phyloP scores from a whole-genome alignment of 2,113 vertebrate species.

The Pomatostomus ruficeps region DNA sequence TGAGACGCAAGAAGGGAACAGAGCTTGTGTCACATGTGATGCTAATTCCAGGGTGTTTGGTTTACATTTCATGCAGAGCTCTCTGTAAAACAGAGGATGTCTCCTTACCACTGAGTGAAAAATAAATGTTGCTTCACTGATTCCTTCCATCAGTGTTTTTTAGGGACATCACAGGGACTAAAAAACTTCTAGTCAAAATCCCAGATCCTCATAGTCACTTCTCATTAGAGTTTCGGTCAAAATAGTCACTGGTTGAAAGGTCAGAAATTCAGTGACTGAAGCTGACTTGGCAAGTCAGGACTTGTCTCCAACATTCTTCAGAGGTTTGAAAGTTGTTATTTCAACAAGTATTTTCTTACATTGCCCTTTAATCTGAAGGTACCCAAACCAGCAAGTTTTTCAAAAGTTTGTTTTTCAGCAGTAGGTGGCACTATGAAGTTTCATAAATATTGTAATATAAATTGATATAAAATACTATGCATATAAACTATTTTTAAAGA shows the following conservation, averaged over 20 bases:
- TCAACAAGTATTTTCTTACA: background rate
- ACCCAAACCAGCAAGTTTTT: background rate
- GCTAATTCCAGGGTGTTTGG: background rate
- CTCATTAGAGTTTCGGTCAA: background rate
- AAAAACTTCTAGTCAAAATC: background rate
- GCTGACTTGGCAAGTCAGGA: background rate
- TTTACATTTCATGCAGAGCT: background rate
- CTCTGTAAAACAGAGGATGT: background rate
- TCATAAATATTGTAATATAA: background rate
- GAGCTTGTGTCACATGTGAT: background rate
- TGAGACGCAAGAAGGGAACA: background rate
- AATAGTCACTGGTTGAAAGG: background rate
- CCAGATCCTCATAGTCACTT: background rate
- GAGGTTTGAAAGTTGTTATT: background rate
- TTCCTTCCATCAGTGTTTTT: background rate
- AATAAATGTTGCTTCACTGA: background rate
- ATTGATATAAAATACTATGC: background rate
- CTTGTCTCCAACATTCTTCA: background rate
- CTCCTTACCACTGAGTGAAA: background rate
- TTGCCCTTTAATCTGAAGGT: background rate
- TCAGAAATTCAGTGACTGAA: background rate
- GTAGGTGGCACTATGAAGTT: slow-evolving; percentile 57
- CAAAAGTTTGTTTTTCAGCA: slow-evolving; percentile 24
- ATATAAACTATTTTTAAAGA: background rate
- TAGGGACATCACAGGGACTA: background rate